Evolutionary conservation across 2,797 vertebrate species (phyloP).

Genomic region (Periophthalmus magnuspinnatus): DNA sequence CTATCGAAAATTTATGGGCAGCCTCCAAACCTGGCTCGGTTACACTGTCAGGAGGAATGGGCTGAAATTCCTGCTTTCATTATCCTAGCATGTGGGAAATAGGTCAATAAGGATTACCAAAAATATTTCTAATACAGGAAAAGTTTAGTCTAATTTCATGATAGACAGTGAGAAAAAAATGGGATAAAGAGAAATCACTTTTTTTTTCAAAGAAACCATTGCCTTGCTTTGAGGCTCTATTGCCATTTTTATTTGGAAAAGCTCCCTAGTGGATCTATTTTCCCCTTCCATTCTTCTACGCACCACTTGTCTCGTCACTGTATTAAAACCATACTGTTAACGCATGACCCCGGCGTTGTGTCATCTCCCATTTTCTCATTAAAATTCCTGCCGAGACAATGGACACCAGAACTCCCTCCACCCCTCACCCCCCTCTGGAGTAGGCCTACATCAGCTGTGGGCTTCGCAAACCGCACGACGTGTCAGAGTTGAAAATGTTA

Average conservation of each 20-base stretch:
- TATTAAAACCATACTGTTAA: slow-evolving; percentile 34
- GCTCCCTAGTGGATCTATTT: not conserved
- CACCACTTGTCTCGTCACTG: not conserved
- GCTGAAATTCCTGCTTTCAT: too few relatives aligned
- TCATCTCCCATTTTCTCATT: slow-evolving; percentile 13
- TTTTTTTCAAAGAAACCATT: too few relatives aligned
- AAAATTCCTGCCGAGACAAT: slow-evolving; percentile 45
- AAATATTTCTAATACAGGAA: too few relatives aligned
- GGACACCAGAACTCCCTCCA: slow-evolving; percentile 56
- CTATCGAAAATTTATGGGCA: too few relatives aligned
- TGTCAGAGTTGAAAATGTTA: slow-evolving; percentile 99
- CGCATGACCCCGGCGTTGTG: slow-evolving; percentile 21
- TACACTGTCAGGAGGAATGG: too few relatives aligned
- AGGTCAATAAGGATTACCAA: too few relatives aligned
- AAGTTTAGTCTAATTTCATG: too few relatives aligned
- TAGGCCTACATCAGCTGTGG: slow-evolving; percentile 90
- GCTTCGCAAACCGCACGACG: slow-evolving; percentile 91
- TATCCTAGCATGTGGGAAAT: too few relatives aligned
- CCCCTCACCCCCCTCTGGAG: slow-evolving; percentile 81
- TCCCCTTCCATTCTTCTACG: not conserved
- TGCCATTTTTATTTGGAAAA: too few relatives aligned
- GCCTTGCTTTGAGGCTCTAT: too few relatives aligned
- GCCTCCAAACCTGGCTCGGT: slow-evolving; percentile 16
- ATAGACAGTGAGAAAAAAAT: too few relatives aligned
- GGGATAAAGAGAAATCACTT: too few relatives aligned